These are phyloP conservation scores for Colostygia pectinataria DNA, from an alignment of 2,888 invertebrate genomes.

Conservation along the genomic window DNA sequence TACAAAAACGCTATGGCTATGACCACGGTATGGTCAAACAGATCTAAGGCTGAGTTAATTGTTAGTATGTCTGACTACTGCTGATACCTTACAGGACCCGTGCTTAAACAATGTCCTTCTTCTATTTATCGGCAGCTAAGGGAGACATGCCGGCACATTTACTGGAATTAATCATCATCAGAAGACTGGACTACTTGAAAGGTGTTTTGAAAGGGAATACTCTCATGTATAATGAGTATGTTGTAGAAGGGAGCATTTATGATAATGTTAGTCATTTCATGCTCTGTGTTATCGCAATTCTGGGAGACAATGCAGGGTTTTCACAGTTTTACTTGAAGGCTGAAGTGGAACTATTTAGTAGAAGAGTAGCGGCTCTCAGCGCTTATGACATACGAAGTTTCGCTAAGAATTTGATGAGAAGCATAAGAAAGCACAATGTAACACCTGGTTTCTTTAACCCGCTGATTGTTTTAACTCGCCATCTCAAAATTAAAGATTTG, in stretches of 20 bases:
- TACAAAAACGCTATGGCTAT: not conserved
- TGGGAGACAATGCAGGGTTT: constrained; percentile 56
- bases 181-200: constrained; percentile 78
- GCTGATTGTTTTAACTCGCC: constrained; percentile 55
- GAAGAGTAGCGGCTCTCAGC: constrained; percentile 49
- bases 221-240: constrained; percentile 75
- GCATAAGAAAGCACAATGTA: constrained; percentile 49
- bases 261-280: constrained; percentile 84
- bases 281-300: constrained; percentile 67
- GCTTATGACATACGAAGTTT: constrained; percentile 65
- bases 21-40: too few species aligned
- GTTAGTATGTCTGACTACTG: too few species aligned
- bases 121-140: constrained; percentile 82
- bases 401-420: constrained; percentile 60
- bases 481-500: constrained; percentile 60
- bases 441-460: constrained; percentile 45
- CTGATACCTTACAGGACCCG: too few species aligned
- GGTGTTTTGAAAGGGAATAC: constrained; percentile 52
- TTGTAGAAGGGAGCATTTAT: constrained; percentile 82
- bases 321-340: constrained; percentile 56
- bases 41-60: too few species aligned
- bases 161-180: constrained; percentile 77
- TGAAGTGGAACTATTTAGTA: constrained; percentile 61
- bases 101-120: constrained; percentile 62
- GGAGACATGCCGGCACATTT: constrained; percentile 79